Evolutionary conservation across 2,113 vertebrate genomes (phyloP).

Genomic region (Pteronura brasiliensis): DNA sequence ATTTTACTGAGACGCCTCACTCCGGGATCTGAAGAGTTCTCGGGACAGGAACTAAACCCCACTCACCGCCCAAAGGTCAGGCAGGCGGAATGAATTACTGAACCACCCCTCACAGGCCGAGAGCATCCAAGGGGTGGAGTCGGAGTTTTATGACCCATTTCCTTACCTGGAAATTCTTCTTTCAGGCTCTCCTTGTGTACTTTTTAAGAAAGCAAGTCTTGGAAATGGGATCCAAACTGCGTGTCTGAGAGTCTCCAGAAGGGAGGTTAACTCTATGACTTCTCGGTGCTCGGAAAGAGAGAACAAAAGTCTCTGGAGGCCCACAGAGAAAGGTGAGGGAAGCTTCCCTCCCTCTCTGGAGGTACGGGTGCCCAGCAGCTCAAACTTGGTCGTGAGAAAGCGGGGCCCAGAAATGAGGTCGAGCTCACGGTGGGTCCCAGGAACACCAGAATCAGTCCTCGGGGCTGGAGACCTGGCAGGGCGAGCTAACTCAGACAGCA

Average conservation of each 20-base stretch:
- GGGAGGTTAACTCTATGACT: background rate
- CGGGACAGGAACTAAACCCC: background rate
- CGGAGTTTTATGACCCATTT: background rate
- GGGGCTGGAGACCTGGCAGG: background rate
- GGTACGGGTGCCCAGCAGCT: background rate
- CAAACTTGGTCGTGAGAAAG: background rate
- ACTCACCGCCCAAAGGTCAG: too few relatives aligned
- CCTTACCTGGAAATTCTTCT: background rate
- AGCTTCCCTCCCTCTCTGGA: background rate
- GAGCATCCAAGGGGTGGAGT: background rate
- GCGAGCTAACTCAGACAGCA: background rate
- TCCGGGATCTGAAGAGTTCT: background rate
- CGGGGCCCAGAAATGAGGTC: background rate
- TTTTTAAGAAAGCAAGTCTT: background rate
- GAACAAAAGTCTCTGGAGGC: background rate
- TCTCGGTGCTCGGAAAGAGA: background rate
- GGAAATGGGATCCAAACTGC: background rate
- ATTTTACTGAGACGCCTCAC: background rate
- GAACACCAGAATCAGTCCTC: background rate
- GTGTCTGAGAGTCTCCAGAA: background rate
- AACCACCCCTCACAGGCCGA: background rate
- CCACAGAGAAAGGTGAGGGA: background rate
- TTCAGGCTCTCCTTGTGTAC: background rate
- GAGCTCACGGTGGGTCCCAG: rapidly evolving
- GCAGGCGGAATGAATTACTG: background rate